Evolutionary conservation across 2,113 vertebrate species (phyloP).

Genomic region (Mustelus asterias): DNA sequence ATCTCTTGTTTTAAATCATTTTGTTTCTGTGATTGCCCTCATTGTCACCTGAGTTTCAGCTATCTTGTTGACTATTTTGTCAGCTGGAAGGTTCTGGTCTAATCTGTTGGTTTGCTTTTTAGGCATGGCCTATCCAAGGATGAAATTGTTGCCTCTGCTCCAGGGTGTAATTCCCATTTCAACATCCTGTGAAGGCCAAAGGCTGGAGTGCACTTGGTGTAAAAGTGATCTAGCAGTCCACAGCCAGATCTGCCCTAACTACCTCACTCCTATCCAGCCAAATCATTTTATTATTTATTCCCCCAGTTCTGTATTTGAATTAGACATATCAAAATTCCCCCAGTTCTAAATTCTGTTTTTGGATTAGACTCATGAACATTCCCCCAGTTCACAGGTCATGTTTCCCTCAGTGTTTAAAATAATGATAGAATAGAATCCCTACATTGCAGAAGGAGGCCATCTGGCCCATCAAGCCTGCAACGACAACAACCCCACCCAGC

Average conservation of each 20-base stretch:
- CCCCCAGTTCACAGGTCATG: not conserved
- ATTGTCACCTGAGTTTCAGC: too few species aligned
- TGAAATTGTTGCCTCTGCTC: not conserved
- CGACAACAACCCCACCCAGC: too few species aligned
- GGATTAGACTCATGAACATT: too few species aligned
- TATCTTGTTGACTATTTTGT: not conserved
- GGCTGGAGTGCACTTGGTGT: not conserved
- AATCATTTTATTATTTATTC: not conserved
- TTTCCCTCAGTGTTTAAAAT: not conserved
- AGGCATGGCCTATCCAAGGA: not conserved
- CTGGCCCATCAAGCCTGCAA: too few species aligned
- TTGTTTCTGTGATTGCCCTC: not conserved
- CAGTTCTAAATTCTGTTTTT: too few species aligned
- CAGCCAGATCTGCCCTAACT: not conserved
- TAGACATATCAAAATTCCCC: too few species aligned
- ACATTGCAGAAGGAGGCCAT: too few species aligned
- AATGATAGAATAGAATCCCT: not conserved
- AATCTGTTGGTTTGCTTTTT: not conserved
- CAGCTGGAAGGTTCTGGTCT: not conserved
- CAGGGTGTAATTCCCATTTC: not conserved
- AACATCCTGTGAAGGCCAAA: not conserved
- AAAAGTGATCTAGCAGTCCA: not conserved
- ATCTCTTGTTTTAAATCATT: not conserved
- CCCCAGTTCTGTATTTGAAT: not conserved
- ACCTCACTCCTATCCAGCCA: not conserved